Percentiles rank a stretch among this genome's conserved stretches.
Conservation (phyloP, 2,113 vertebrate genomes). For the Dendropsophus ebraccatus region DNA sequence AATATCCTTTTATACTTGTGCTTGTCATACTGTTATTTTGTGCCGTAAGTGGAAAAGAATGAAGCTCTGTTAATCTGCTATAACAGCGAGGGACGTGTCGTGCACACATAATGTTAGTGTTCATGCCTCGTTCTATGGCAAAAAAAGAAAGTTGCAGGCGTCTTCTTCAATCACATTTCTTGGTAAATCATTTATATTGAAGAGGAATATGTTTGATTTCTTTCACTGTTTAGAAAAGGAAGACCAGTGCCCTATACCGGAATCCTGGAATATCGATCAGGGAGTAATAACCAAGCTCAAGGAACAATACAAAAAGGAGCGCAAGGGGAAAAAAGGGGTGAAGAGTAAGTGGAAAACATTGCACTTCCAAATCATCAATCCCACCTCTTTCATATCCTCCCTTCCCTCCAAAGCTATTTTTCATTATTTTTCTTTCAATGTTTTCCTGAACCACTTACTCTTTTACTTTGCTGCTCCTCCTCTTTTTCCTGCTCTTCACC, state of each 20-base stretch:
- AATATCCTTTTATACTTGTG: neutral
- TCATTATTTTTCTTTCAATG: conserved; percentile 73
- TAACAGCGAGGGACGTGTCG: neutral
- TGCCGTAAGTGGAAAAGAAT: neutral
- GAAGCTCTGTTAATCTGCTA: neutral
- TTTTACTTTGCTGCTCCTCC: conserved; percentile 79
- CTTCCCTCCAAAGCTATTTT: conserved; percentile 63
- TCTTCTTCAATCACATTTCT: conserved; percentile 15
- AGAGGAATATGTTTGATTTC: conserved; percentile 83
- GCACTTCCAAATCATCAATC: conserved; percentile 74
- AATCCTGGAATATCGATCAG: conserved; percentile 99
- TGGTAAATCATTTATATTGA: conserved; percentile 65
- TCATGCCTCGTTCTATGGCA: neutral
- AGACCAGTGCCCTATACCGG: conserved; percentile 92
- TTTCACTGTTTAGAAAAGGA: conserved; percentile 97
- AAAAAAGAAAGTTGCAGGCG: conserved; percentile 12
- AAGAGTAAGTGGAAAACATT: conserved; percentile 98
- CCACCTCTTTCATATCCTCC: conserved; percentile 74
- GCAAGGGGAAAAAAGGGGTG: conserved; percentile 99
- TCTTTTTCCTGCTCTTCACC: conserved; percentile 72
- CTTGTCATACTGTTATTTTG: neutral
- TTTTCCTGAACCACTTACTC: conserved; percentile 83
- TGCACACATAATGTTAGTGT: neutral
- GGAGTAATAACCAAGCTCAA: conserved; percentile 99
- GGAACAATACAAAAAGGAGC: conserved; percentile 99